Percentiles rank a stretch among this genome's conserved stretches.
phyloP scores from a whole-genome alignment of 2,113 vertebrate genomes.

The Amia ocellicauda region DNA sequence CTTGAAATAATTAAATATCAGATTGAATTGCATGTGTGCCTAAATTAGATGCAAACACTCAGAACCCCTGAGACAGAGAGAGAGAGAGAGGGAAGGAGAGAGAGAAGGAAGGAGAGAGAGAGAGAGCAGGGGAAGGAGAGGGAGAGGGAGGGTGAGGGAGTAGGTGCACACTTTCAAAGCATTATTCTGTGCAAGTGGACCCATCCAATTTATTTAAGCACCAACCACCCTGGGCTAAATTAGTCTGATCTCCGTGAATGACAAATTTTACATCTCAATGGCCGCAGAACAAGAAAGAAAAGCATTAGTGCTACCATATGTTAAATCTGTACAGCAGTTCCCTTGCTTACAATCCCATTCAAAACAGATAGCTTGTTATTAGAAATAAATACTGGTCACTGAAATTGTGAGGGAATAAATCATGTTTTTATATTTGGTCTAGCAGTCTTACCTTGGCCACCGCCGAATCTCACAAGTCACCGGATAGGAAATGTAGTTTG shows the following conservation, averaged over 20 bases:
- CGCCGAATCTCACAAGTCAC: too few species aligned
- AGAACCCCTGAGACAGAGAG: too few species aligned
- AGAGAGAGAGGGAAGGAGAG: background rate
- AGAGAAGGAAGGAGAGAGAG: background rate
- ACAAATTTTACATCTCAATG: conserved; percentile 9
- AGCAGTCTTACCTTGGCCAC: conserved; percentile 15
- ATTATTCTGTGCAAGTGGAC: background rate
- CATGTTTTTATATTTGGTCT: too few species aligned
- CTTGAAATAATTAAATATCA: too few species aligned
- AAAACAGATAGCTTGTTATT: conserved; percentile 2
- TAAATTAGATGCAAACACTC: too few species aligned
- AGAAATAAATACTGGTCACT: background rate
- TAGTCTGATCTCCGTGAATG: conserved; percentile 12
- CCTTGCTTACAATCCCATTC: background rate
- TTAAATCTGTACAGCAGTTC: background rate
- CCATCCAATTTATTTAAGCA: background rate
- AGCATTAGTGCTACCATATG: background rate
- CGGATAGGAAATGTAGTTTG: background rate
- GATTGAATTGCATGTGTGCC: too few species aligned
- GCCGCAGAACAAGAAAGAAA: conserved; percentile 7
- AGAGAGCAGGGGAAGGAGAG: too few species aligned
- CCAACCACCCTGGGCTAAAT: background rate
- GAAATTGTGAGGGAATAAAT: too few species aligned
- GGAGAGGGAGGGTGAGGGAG: too few species aligned
- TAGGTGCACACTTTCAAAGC: background rate